Evolutionary conservation across 2,888 invertebrate genomes (phyloP), one percentile per base, ranked within the genome.

Genomic region (Hedychridium roseum): DNA sequence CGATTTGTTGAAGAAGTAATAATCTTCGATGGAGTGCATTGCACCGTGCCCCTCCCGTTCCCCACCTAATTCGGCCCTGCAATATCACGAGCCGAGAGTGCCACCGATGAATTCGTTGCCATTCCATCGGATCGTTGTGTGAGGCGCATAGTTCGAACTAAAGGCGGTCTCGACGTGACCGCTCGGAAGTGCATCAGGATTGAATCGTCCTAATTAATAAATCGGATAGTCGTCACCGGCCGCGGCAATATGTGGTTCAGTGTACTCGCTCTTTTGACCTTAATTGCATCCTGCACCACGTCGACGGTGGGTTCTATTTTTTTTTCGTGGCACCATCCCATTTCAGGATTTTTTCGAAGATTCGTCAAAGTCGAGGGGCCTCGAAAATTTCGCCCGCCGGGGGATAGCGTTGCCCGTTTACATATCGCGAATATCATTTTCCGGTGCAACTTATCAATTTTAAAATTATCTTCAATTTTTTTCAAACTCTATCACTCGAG

Each of bases 91-190:
- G 32, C 47, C 42, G 50, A 48, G 55, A 43, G 51, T 51, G 53
- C 40, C 43, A 57, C 43, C 45, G 52, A 63, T 58, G 57, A 65
- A 62, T 68, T 60, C 61, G 55, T 58, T 63, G 64, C 52, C 62
- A 62, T 59, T 67, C 50, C 58, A 51, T 43, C 49, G 45, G 45
- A 57, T 54, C 51, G 51, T 48, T 56, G 58, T 60, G 50, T 41
- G 54, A 55, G 46, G 52, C 45, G 43, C 49, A 56, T 57, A 59
- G 56, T 57, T 49, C 41, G 38, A 49, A 55, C 52, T 57, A 61
- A n/a, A n/a, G 39, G 32, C 53, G 43, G 32, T 49, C 49, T 37
- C 42, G 39, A 37, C 38, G 40, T 21, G 46, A 34, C 27, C 15
- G 34, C 31, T 39, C 40, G 27, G n/a, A n/a, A 39, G 38, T 43